Percentiles rank a stretch among this genome's conserved stretches.
Evolutionary conservation across 1,140 invertebrate species (phyloP).

Genomic region (Drosophila virilis): DNA sequence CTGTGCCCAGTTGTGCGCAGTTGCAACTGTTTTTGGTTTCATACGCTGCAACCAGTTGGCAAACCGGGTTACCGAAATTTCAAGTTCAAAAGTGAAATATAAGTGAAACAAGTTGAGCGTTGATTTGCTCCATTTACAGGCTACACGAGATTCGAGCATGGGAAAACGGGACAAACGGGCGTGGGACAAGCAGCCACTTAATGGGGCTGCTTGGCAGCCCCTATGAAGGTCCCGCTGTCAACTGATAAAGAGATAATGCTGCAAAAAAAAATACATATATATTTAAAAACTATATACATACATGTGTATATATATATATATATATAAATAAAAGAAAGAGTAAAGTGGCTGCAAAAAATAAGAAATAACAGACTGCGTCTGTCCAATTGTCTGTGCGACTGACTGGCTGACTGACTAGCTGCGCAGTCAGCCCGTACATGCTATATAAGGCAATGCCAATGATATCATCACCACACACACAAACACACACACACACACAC

Average conservation of each 20-base stretch:
- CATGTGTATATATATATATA: slow-evolving; percentile 8
- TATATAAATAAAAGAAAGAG: slow-evolving; percentile 5
- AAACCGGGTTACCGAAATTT: slow-evolving; percentile 51
- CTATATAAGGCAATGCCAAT: slow-evolving; percentile 50
- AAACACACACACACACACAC: slow-evolving; percentile 3
- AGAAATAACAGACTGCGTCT: slow-evolving; percentile 39
- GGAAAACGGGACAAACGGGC: slow-evolving; percentile 15
- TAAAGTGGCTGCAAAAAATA: slow-evolving; percentile 45
- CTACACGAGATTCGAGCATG: slow-evolving; percentile 11
- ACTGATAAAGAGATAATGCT: slow-evolving; percentile 77
- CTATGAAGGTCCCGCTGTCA: slow-evolving; percentile 70
- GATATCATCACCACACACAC: slow-evolving; percentile 46
- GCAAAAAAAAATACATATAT: slow-evolving; percentile 43
- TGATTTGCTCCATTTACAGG: slow-evolving; percentile 35
- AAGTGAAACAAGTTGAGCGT: slow-evolving; percentile 49
- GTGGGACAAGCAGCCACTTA: slow-evolving; percentile 32
- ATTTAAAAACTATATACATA: slow-evolving; percentile 10
- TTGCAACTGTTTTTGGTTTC: slow-evolving; percentile 19
- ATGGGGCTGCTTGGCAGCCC: slow-evolving; percentile 25
- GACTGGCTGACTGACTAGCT: slow-evolving; percentile 27
- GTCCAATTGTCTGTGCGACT: slow-evolving; percentile 17
- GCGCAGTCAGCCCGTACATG: slow-evolving; percentile 37
- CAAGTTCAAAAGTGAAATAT: slow-evolving; percentile 37
- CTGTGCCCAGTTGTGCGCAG: background rate
- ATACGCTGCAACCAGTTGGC: slow-evolving; percentile 20